Conservation (phyloP, 1,140 invertebrate genomes). For the Oscheius sp. region DNA sequence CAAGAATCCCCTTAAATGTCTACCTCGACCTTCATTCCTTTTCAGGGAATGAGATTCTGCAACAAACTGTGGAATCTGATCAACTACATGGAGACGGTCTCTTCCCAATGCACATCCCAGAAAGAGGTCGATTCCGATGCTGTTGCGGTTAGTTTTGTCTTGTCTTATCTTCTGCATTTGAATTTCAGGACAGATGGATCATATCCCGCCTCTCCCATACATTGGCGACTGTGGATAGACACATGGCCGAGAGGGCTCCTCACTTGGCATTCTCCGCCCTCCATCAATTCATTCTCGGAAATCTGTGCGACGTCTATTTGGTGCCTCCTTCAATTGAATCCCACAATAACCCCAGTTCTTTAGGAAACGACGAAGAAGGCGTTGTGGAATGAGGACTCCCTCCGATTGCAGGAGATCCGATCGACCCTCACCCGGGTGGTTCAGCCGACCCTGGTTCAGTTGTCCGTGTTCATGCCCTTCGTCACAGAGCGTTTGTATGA, state of each 20-base stretch:
- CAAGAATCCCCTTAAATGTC: no score
- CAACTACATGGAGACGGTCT: constrained; percentile 75
- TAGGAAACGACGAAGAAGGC: constrained; percentile 33
- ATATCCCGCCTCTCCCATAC: constrained; percentile 77
- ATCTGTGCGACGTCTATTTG: constrained; percentile 51
- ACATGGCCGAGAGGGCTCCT: constrained; percentile 22
- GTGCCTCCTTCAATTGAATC: constrained; percentile 23
- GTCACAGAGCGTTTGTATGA: constrained; percentile 40
- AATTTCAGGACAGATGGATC: constrained; percentile 79
- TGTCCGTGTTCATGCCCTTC: constrained; percentile 46
- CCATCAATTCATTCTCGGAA: constrained; percentile 40
- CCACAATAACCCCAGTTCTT: not conserved
- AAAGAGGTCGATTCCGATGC: constrained; percentile 31
- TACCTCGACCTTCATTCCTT: not conserved
- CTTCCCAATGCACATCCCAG: constrained; percentile 1
- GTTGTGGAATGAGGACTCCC: constrained; percentile 29
- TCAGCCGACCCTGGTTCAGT: constrained; percentile 31
- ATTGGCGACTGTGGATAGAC: constrained; percentile 63
- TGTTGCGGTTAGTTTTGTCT: constrained; percentile 3
- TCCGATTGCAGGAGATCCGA: constrained; percentile 22
- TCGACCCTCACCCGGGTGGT: constrained; percentile 36
- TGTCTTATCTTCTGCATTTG: not conserved
- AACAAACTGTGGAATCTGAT: constrained; percentile 99
- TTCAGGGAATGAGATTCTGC: constrained; percentile 92
- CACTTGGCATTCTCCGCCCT: constrained; percentile 46